phyloP scores from a whole-genome alignment of 2,888 invertebrate genomes.

The Drosophila prolongata region DNA sequence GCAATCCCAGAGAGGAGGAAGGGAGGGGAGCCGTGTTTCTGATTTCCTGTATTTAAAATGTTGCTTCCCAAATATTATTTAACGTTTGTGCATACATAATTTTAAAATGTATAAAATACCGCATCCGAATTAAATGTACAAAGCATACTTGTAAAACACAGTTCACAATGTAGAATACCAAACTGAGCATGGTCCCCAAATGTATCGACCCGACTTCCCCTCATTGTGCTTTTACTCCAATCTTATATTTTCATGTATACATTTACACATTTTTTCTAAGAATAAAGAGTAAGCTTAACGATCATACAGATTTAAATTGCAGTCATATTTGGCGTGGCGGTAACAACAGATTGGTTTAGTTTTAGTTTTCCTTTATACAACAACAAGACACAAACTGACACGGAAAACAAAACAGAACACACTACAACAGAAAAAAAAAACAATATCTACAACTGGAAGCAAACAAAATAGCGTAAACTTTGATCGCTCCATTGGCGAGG shows the following conservation, averaged over 20 bases:
- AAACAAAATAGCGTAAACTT: conserved; percentile 74
- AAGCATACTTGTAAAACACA: conserved; percentile 20
- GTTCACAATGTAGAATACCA: conserved; percentile 11
- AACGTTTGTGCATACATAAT: conserved; percentile 29
- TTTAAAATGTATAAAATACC: conserved; percentile 43
- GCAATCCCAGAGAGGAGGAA: conserved; percentile 4
- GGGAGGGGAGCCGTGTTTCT: conserved; percentile 2
- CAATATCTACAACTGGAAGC: conserved; percentile 20
- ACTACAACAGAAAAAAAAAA: conserved; percentile 17
- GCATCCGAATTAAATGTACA: conserved; percentile 54
- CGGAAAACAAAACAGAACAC: conserved; percentile 44
- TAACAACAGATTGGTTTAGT: conserved; percentile 15
- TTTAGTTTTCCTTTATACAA: conserved; percentile 24
- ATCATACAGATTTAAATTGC: conserved; percentile 24
- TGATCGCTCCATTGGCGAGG: conserved; percentile 67
- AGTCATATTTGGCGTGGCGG: conserved; percentile 21
- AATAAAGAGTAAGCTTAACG: conserved; percentile 34
- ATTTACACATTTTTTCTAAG: conserved; percentile 35
- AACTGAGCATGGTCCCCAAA: conserved; percentile 1
- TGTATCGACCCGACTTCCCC: conserved; percentile 4
- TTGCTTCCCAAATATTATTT: conserved; percentile 28
- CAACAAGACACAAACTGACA: conserved; percentile 22
- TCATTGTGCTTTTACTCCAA: conserved; percentile 31
- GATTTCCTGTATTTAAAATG: conserved; percentile 31
- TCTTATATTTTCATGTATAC: conserved; percentile 17